Evolutionary conservation across 1,140 invertebrate species (phyloP).

Genomic region (Wiebesia pumilae): DNA sequence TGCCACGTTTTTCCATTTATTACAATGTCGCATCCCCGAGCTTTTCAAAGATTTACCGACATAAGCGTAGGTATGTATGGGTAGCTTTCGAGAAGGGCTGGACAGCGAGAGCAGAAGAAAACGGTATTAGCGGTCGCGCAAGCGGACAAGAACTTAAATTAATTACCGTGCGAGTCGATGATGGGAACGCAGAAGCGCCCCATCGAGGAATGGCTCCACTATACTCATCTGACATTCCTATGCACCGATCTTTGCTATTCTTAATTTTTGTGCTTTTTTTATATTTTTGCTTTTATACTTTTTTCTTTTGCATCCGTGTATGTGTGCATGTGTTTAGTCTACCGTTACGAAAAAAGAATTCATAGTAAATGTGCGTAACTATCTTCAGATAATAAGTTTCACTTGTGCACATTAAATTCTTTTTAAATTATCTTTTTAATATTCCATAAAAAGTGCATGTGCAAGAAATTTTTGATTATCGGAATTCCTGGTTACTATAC

Average conservation of each 20-base stretch:
- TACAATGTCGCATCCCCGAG: background rate
- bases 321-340: background rate
- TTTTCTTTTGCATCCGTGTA: background rate
- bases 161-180: slow-evolving; percentile 65
- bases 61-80: background rate
- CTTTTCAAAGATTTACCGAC: background rate
- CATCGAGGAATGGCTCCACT: background rate
- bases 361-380: too few relatives aligned
- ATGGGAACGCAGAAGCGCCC: slow-evolving; percentile 56
- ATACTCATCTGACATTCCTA: background rate
- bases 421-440: too few relatives aligned
- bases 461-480: too few relatives aligned
- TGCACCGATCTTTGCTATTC: background rate
- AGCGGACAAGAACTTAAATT: slow-evolving; percentile 69
- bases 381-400: too few relatives aligned
- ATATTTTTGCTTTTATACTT: background rate
- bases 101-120: background rate
- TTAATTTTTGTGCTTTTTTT: background rate
- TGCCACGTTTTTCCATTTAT: background rate
- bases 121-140: background rate
- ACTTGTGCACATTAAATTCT: too few relatives aligned
- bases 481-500: too few relatives aligned
- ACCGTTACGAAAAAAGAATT: too few relatives aligned
- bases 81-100: background rate
- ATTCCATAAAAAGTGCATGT: too few relatives aligned